Conservation (phyloP, 2,888 invertebrate genomes). For the Stenurella melanura region DNA sequence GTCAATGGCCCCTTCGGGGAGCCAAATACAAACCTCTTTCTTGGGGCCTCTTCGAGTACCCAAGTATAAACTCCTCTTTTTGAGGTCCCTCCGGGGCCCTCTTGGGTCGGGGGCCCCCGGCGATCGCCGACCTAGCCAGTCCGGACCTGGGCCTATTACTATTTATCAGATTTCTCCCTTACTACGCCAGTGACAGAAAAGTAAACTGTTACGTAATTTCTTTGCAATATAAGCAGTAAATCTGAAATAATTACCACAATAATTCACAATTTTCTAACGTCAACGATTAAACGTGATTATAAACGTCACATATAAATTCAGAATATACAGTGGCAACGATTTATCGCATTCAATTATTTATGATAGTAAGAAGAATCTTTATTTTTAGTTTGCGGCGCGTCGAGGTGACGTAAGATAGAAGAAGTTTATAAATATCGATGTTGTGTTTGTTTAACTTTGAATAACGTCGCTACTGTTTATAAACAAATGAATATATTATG, state of each 20-base stretch:
- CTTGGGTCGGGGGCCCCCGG: no score
- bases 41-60: no score
- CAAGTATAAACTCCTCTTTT: no score
- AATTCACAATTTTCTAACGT: background rate
- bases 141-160: no score
- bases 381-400: conserved; percentile 3
- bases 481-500: background rate
- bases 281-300: background rate
- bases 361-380: background rate
- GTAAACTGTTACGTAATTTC: background rate
- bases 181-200: background rate
- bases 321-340: background rate
- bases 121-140: no score
- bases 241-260: background rate
- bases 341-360: background rate
- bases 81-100: no score
- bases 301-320: background rate
- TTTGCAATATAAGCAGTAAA: background rate
- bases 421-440: conserved; percentile 1
- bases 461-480: background rate
- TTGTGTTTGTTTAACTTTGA: background rate
- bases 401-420: background rate
- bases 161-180: no score
- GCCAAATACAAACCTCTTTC: no score
- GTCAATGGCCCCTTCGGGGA: no score